Evolutionary conservation across 2,797 vertebrate genomes (phyloP).

Genomic region (Trematomus bernacchii): DNA sequence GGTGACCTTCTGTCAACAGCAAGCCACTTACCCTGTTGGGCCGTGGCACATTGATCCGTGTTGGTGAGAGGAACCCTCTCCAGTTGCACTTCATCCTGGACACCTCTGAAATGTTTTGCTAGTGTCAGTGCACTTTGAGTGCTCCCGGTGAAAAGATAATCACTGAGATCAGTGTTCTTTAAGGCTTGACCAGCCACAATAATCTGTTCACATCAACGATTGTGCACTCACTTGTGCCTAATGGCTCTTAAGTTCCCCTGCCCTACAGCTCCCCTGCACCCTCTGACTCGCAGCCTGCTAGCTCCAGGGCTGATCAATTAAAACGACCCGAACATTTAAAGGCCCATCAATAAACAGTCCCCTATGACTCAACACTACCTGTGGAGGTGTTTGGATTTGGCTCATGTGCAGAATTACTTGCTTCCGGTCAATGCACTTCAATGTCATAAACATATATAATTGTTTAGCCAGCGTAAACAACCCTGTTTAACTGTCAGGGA

Average conservation of each 20-base stretch:
- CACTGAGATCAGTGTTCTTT: constrained; percentile 84
- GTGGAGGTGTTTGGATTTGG: constrained; percentile 74
- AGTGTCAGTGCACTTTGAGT: constrained; percentile 78
- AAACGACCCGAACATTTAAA: constrained; percentile 88
- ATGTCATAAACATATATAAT: constrained; percentile 75
- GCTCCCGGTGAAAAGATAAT: constrained; percentile 82
- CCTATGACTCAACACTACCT: constrained; percentile 81
- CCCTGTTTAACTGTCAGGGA: constrained; percentile 40
- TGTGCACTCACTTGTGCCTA: constrained; percentile 81
- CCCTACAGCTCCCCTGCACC: constrained; percentile 62
- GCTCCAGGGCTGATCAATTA: constrained; percentile 88
- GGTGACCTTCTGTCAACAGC: constrained; percentile 64
- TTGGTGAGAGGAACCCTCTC: constrained; percentile 63
- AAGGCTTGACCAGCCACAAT: constrained; percentile 82
- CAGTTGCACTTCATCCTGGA: constrained; percentile 67
- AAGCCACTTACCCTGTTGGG: constrained; percentile 58
- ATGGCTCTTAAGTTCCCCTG: constrained; percentile 82
- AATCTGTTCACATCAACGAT: constrained; percentile 81
- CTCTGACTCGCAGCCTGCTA: constrained; percentile 62
- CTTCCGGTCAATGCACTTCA: constrained; percentile 77
- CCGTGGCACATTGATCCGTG: constrained; percentile 73
- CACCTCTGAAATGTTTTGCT: constrained; percentile 77
- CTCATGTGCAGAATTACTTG: constrained; percentile 75
- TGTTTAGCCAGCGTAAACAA: constrained; percentile 55
- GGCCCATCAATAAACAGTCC: constrained; percentile 85